Conservation (phyloP, 2,888 invertebrate species). For the Zygothrica quintamaculata region DNA sequence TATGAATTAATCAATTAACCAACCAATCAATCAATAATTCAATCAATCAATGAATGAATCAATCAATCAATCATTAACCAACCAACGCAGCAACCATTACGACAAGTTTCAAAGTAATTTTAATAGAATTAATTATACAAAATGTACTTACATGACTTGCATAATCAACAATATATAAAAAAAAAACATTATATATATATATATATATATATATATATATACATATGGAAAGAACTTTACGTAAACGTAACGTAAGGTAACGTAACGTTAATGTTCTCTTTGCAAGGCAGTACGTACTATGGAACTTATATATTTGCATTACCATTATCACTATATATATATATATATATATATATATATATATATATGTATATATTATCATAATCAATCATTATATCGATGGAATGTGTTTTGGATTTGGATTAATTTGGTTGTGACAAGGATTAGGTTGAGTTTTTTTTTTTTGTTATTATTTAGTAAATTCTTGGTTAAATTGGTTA, state of each 20-base stretch:
- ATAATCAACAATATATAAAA: no score
- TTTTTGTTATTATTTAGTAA: slow-evolving; percentile 4
- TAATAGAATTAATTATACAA: slow-evolving; percentile 76
- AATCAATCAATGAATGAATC: slow-evolving; percentile 73
- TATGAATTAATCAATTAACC: slow-evolving; percentile 77
- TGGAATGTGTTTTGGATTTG: background rate
- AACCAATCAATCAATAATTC: slow-evolving; percentile 71
- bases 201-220: no score
- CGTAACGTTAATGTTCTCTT: slow-evolving; percentile 58
- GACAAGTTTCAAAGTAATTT: slow-evolving; percentile 82
- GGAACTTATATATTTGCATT: slow-evolving; percentile 55
- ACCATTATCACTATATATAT: slow-evolving; percentile 56
- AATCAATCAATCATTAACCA: slow-evolving; percentile 80
- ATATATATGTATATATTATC: no score
- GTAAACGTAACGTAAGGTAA: slow-evolving; percentile 24
- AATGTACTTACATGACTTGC: slow-evolving; percentile 83
- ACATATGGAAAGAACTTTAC: no score
- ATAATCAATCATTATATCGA: background rate
- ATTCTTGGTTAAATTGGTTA: slow-evolving; percentile 14
- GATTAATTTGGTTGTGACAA: background rate
- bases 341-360: no score
- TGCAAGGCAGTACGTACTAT: slow-evolving; percentile 78
- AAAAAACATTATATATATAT: no score
- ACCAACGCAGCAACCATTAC: slow-evolving; percentile 84
- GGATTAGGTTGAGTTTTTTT: background rate